These are phyloP conservation scores for Diachasma alloeum DNA, from an alignment of 1,140 invertebrate species.

Conservation along the genomic window DNA sequence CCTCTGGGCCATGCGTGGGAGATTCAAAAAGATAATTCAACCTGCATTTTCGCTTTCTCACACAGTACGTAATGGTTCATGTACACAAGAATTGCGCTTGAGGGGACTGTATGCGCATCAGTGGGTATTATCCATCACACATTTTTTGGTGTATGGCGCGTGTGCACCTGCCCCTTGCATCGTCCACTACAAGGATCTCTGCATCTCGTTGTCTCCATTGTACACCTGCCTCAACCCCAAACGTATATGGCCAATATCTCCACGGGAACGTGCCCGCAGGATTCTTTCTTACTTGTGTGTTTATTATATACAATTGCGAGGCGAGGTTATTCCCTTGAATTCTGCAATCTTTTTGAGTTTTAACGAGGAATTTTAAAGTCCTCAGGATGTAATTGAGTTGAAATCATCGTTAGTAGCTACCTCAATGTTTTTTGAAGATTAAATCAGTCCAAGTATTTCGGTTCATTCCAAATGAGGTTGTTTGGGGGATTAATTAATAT, in stretches of 20 bases:
- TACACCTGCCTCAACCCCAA: slow-evolving; percentile 3
- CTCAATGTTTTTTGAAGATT: not conserved
- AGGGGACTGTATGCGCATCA: slow-evolving; percentile 7
- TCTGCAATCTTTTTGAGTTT: not conserved
- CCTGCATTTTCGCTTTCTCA: not conserved
- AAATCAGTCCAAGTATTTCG: not conserved
- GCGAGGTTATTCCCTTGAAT: not conserved
- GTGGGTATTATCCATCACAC: slow-evolving; percentile 4
- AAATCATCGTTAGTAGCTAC: not conserved
- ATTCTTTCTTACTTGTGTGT: not conserved
- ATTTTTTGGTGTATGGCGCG: not conserved
- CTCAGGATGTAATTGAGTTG: not conserved
- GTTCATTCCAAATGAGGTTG: no score
- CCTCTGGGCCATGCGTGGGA: not conserved
- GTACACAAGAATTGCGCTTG: not conserved
- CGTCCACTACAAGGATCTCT: not conserved
- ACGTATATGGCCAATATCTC: not conserved
- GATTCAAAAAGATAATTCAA: slow-evolving; percentile 5
- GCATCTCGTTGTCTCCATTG: slow-evolving; percentile 7
- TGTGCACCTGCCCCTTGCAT: not conserved
- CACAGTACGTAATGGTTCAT: not conserved
- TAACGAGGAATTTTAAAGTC: not conserved
- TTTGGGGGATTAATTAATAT: no score
- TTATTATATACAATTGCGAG: not conserved
- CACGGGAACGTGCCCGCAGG: not conserved